A percentile compares a stretch with the other conserved stretches of the same genome.
phyloP scores from a whole-genome alignment of 2,113 vertebrate genomes.

The Nothobranchius kuhntae region DNA sequence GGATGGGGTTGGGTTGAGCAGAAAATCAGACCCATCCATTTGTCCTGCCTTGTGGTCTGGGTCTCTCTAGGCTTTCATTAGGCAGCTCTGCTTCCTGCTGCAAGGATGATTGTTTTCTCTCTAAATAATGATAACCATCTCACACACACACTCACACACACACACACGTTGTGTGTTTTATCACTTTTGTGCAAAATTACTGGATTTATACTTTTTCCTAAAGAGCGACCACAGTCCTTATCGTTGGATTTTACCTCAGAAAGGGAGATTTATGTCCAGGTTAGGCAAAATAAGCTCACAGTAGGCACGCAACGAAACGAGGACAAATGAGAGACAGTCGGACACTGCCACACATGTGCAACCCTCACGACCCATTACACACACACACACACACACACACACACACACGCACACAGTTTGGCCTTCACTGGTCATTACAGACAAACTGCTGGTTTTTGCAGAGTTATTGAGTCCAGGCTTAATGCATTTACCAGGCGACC shows the following conservation, averaged over 20 bases:
- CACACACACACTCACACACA: conserved; percentile 11
- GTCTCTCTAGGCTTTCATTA: conserved; percentile 63
- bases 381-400: conserved; percentile 24
- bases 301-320: neutral
- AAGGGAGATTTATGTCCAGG: too few relatives aligned
- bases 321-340: conserved; percentile 29
- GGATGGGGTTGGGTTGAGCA: conserved; percentile 2
- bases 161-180: neutral
- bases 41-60: conserved; percentile 53
- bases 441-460: conserved; percentile 66
- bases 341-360: conserved; percentile 1
- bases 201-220: conserved; percentile 1
- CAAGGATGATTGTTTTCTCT: conserved; percentile 71
- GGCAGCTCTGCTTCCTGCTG: conserved; percentile 62
- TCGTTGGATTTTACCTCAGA: too few relatives aligned
- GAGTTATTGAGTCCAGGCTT: conserved; percentile 73
- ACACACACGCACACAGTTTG: conserved; percentile 31
- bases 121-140: conserved; percentile 56
- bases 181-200: neutral
- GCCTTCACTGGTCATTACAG: conserved; percentile 54
- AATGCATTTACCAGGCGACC: conserved; percentile 65
- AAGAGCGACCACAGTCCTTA: neutral
- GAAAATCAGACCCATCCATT: conserved; percentile 52
- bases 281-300: too few relatives aligned
- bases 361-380: conserved; percentile 30